Evolutionary conservation across 2,113 vertebrate genomes (phyloP).

Genomic region (Actinemys pallida): DNA sequence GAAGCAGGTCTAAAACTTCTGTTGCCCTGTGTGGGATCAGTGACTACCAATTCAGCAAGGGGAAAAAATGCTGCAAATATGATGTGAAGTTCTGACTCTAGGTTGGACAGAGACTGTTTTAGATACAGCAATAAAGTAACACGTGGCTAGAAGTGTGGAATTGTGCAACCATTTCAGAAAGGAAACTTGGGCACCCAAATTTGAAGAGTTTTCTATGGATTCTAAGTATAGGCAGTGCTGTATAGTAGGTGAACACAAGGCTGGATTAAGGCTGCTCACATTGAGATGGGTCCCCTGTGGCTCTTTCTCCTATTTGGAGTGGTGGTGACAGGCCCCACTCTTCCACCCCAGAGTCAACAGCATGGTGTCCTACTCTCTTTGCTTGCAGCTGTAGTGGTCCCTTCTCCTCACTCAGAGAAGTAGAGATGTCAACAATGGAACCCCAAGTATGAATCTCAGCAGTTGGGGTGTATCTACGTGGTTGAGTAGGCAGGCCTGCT

Average conservation of each 20-base stretch:
- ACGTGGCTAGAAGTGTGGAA: neutral
- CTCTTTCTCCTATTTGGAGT: neutral
- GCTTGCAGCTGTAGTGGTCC: neutral
- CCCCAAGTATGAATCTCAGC: no score
- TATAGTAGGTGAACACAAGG: neutral
- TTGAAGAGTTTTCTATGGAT: neutral
- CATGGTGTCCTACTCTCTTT: neutral
- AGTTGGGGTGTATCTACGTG: neutral
- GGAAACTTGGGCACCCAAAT: neutral
- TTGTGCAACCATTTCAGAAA: neutral
- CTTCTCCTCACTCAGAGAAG: neutral
- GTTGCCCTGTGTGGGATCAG: neutral
- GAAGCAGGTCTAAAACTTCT: neutral
- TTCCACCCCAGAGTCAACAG: neutral
- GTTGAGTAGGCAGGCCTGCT: neutral
- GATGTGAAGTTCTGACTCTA: neutral
- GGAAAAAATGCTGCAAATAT: neutral
- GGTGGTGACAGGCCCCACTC: neutral
- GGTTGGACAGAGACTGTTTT: neutral
- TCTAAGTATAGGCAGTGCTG: neutral
- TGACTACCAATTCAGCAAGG: no score
- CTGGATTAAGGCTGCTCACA: neutral
- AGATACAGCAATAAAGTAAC: neutral
- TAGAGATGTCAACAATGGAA: neutral
- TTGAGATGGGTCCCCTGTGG: neutral